Evolutionary conservation across 2,113 vertebrate species (phyloP).

Genomic region (Emydura subglobosa): DNA sequence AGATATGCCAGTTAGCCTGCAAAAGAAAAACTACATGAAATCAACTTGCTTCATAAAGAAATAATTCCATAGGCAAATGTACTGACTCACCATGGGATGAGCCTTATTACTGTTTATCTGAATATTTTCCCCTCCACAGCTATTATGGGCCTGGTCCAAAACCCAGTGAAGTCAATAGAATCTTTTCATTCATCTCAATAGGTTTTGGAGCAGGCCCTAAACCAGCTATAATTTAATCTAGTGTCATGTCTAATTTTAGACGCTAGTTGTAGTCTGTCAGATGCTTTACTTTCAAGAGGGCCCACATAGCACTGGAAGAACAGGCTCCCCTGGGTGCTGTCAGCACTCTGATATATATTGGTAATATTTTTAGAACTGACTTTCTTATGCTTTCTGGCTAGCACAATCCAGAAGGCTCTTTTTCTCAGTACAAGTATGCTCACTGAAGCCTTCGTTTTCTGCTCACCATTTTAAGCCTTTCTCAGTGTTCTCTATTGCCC

Average conservation of each 20-base stretch:
- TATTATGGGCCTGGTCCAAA: not conserved
- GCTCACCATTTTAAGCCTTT: not conserved
- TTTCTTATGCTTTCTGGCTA: not conserved
- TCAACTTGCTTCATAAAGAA: not conserved
- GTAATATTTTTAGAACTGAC: not conserved
- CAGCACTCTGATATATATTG: not conserved
- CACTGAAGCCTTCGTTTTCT: not conserved
- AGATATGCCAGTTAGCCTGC: not conserved
- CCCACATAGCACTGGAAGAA: not conserved
- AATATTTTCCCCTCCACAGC: not conserved
- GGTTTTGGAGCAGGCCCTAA: not conserved
- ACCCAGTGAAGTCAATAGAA: not conserved
- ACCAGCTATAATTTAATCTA: not conserved
- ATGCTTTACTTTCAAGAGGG: not conserved
- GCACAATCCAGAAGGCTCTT: not conserved
- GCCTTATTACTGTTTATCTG: not conserved
- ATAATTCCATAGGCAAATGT: not conserved
- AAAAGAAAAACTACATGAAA: not conserved
- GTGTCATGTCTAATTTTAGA: not conserved
- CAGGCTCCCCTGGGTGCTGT: not conserved
- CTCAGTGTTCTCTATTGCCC: not conserved
- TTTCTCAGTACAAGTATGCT: not conserved
- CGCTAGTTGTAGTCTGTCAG: not conserved
- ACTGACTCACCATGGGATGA: not conserved
- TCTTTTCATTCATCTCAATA: not conserved